Base-by-base conservation (phyloP, 1,140 invertebrate genomes). In the Zaprionus vittiger region DNA sequence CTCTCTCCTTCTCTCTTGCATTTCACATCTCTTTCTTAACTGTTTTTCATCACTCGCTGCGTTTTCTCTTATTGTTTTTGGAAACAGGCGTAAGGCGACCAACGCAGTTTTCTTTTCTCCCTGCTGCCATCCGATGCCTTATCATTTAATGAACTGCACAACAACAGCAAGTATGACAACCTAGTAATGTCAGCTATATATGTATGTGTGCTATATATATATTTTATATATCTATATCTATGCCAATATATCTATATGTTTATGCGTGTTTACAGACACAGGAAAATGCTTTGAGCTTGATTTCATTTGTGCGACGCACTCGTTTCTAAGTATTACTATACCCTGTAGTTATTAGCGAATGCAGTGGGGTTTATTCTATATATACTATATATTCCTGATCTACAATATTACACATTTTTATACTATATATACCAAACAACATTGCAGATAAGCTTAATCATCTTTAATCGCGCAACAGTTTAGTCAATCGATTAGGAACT, bases 121-220 rank as follows among this genome's bases (percentile, higher is more conserved):
- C 77, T 83, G 78, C 77, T 81, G 71, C 76, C 73, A 5, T 4
- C 74, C 75, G 81, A 89, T 87, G 84, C 68, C 85, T 87, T 89
- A 89, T 87, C 84, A 89, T 84, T 89, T 84, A 89, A 89, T 89
- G 84, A 89, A 90, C 72, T 82, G 68, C 82, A 41, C 24, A 75
- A 59, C 24, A 24, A 55, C 24, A 66, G 31, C 17, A 52, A 75
- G 64, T 17, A 52, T 12, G 6, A 20, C 44, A 57, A 68, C 62
- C 67, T 69, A n/a, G 38, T 41, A 41, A 41, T 41, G 15, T 0
- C 3, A 15, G 38, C 2, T 55, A 55, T 64, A 63, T 26, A 49
- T 64, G 63, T 31, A 49, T 56, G 7, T 7, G 7, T 31, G 6
- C 2, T 15, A 1, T 44, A n/a, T 44, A 22, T 49, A 11, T 22